A percentile compares a stretch with the other conserved stretches of the same genome.
Conservation (phyloP, 1,140 invertebrate genomes). For the Dendrolimus kikuchii region DNA sequence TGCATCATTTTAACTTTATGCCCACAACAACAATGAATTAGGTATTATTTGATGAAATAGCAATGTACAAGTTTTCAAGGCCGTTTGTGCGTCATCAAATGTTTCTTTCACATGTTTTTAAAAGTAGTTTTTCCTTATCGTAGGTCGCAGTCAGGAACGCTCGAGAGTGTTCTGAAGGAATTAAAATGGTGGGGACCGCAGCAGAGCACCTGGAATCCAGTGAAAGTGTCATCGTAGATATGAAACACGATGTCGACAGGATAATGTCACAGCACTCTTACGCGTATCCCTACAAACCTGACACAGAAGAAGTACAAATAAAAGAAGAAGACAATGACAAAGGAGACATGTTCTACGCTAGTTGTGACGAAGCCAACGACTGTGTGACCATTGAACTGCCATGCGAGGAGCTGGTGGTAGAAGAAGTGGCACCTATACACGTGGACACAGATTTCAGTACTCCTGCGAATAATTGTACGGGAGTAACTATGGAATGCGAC, state of each 20-base stretch:
- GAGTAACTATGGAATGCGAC: conserved; percentile 57
- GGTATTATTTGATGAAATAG: too few species aligned
- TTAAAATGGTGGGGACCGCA: conserved; percentile 85
- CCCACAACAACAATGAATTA: too few species aligned
- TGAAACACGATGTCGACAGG: conserved; percentile 64
- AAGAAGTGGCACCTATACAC: conserved; percentile 57
- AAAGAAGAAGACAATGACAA: conserved; percentile 63
- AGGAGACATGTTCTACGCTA: conserved; percentile 78
- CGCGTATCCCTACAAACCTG: conserved; percentile 66
- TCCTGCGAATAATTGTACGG: conserved; percentile 48
- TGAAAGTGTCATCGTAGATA: conserved; percentile 72
- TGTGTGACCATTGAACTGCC: conserved; percentile 81
- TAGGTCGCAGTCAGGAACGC: conserved; percentile 46
- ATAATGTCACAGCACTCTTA: conserved; percentile 69
- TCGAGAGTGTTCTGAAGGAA: conserved; percentile 53
- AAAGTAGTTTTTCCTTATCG: conserved; percentile 5
- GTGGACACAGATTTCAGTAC: conserved; percentile 46
- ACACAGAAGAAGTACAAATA: conserved; percentile 38
- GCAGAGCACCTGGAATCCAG: conserved; percentile 85
- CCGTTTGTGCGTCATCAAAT: too few species aligned
- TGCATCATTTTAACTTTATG: too few species aligned
- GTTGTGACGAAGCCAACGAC: conserved; percentile 80
- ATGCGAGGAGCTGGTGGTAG: conserved; percentile 74
- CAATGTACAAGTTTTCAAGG: too few species aligned
- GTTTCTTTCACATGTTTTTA: background rate